phyloP scores from a whole-genome alignment of 2,888 invertebrate genomes.

The Archips xylosteana region DNA sequence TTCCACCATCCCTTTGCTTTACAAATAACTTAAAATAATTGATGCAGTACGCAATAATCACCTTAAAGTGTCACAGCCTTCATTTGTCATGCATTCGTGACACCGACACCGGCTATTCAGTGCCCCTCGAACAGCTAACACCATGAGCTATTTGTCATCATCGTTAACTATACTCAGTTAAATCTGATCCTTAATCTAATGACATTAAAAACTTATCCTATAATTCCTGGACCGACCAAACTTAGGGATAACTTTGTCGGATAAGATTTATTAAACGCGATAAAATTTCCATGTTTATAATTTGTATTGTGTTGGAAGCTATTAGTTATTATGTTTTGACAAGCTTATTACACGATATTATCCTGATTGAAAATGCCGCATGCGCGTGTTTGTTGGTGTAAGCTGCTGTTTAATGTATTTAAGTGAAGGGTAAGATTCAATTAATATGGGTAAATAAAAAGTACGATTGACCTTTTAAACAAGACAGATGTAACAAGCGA shows the following conservation, averaged over 20 bases:
- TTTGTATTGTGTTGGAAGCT: conserved; percentile 40
- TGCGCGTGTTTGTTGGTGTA: conserved; percentile 7
- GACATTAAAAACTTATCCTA: conserved; percentile 1
- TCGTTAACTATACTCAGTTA: not conserved
- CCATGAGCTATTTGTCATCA: not conserved
- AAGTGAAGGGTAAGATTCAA: too few relatives aligned
- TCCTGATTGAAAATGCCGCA: conserved; percentile 34
- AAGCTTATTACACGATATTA: conserved; percentile 41
- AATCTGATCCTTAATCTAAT: conserved; percentile 18
- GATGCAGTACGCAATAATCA: not conserved
- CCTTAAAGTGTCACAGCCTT: not conserved
- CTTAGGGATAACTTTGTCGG: conserved; percentile 20
- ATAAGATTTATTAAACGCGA: conserved; percentile 27
- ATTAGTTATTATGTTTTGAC: conserved; percentile 38
- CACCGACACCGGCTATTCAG: not conserved
- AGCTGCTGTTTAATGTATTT: too few relatives aligned
- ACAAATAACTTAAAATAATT: not conserved
- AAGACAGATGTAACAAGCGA: too few relatives aligned
- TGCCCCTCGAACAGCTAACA: not conserved
- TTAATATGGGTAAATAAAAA: too few relatives aligned
- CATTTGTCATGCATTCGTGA: conserved; percentile 5
- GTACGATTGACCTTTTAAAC: too few relatives aligned
- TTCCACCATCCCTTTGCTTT: too few relatives aligned
- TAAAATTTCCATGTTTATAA: conserved; percentile 34
- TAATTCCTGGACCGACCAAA: not conserved